Evolutionary conservation across 2,888 invertebrate species (phyloP), one percentile per base, ranked within the genome.

Genomic region (Stomorhina lunata): DNA sequence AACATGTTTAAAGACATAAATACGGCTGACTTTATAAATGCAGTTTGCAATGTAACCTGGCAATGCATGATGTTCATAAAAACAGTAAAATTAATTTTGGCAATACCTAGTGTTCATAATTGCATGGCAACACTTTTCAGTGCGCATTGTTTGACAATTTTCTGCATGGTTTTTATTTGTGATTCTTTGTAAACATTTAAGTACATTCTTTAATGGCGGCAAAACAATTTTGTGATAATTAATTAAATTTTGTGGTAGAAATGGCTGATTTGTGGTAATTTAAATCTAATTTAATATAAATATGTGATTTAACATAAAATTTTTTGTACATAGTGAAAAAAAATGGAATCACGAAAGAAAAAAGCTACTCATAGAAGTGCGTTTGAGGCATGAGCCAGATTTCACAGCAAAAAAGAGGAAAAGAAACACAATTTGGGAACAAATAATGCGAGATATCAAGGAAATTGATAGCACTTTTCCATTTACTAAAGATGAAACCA

Each of bases 291-390:
- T 57, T 57, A 2, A 34, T 37, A 22, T 22, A 37, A 22, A 65
- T 27, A 45, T 48, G 20, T 32, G 12, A n/a, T 48, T n/a, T 17
- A 20, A 48, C 9, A 20, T 17, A 3, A 1, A 48, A 29, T 27
- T 48, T 65, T 65, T 50, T 37, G 15, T 66, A 37, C 34, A 76
- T 48, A 48, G 45, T 29, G 45, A 57, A 77, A 68, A 59, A 59
- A 66, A 77, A 29, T 59, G 69, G 48, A 68, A 77, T 6, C 68
- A 43, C 29, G 69, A 69, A 29, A 43, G 29, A 12, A 57, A 55
- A 25, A 77, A 78, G 22, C 55, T 78, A n/a, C 69, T 78, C 10
- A 71, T 78, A 53, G 78, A 78, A 45, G 50, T 66, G n/a, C 48
- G 50, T 34, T 50, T 66, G 55, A 40, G 34, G 40, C 55, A 76